phyloP scores from a whole-genome alignment of 2,113 vertebrate genomes.

The Neolamprologus modestus region DNA sequence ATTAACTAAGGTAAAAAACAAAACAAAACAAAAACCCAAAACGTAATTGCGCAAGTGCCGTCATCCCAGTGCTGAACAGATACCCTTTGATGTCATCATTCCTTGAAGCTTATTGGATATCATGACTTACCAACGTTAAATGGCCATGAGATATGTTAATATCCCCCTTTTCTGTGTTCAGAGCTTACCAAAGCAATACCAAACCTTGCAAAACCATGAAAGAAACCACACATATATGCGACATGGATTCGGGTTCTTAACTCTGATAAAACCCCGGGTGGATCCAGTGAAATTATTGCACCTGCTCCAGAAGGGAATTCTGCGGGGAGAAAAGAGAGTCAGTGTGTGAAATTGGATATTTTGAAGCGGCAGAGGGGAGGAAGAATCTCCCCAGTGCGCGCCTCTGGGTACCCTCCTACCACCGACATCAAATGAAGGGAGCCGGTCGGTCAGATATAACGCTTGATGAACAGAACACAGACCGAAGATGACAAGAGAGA shows the following conservation, averaged over 20 bases:
- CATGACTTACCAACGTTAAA: not conserved
- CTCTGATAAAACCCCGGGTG: not conserved
- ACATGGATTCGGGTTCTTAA: not conserved
- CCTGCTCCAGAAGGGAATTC: not conserved
- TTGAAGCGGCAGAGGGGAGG: not conserved
- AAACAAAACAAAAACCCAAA: not conserved
- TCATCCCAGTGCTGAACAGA: not conserved
- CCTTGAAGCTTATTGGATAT: slow-evolving; percentile 32
- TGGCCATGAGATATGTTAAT: not conserved
- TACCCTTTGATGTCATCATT: slow-evolving; percentile 14
- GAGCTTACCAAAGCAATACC: not conserved
- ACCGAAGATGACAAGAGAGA: slow-evolving; percentile 22
- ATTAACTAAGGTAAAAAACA: not conserved
- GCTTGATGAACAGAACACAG: not conserved
- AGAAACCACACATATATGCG: not conserved
- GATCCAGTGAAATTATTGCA: not conserved
- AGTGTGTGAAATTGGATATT: slow-evolving; percentile 49
- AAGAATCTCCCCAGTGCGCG: slow-evolving; percentile 12
- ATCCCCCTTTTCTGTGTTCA: not conserved
- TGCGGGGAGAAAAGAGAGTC: not conserved
- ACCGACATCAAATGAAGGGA: slow-evolving; percentile 4
- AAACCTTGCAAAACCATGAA: not conserved
- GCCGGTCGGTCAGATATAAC: not conserved
- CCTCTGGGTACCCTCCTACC: not conserved
- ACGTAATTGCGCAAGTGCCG: not conserved